These are phyloP conservation scores for Lepidocolaptes lacrymiger DNA, from an alignment of 2,797 vertebrate genomes.

Conservation along the genomic window DNA sequence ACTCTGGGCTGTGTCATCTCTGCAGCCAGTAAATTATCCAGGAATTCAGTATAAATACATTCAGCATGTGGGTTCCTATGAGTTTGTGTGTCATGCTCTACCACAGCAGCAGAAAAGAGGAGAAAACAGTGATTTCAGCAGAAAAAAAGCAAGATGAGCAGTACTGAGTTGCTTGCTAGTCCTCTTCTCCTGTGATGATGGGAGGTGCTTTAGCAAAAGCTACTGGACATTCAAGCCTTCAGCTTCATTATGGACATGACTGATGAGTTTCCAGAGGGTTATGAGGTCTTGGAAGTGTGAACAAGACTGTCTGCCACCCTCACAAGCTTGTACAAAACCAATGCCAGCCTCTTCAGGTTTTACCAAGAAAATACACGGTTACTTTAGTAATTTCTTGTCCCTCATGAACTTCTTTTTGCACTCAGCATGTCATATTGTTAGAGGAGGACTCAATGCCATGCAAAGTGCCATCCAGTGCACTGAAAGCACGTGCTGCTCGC, in stretches of 20 bases:
- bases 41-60: not conserved
- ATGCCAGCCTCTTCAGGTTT: not conserved
- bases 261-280: not conserved
- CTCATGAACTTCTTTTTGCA: not conserved
- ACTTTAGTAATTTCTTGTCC: not conserved
- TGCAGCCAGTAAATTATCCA: not conserved
- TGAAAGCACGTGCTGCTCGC: not conserved
- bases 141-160: not conserved
- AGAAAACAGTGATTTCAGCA: not conserved
- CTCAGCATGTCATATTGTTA: not conserved
- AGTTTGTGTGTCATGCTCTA: not conserved
- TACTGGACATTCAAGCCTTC: not conserved
- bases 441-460: not conserved
- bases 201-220: not conserved
- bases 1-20: not conserved
- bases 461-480: not conserved
- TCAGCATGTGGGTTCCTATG: not conserved
- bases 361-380: fast-evolving
- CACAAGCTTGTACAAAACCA: not conserved
- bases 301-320: not conserved
- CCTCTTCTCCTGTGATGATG: not conserved
- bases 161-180: not conserved
- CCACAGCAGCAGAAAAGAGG: fast-evolving
- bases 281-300: not conserved
- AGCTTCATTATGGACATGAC: not conserved